Base-by-base conservation (phyloP, 2,888 invertebrate genomes). In the Oligia fasciuncula region DNA sequence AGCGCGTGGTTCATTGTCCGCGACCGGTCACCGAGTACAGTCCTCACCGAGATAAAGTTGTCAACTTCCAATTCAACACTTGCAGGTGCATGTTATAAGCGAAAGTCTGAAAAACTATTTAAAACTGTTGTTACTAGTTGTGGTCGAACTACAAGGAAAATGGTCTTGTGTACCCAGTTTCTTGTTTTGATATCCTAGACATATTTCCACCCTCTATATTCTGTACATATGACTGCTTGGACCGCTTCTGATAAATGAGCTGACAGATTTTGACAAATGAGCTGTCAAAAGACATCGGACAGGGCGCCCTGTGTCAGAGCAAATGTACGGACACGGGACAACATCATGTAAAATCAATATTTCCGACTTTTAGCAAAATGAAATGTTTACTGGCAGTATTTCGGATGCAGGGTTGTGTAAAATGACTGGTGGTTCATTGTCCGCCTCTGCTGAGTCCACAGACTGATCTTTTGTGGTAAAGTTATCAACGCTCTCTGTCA, bases 1-100 rank as follows among this genome's bases (percentile, higher is more conserved):
- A 79, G 49, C 60, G 75, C 74, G 63, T 77, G 82, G 89, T 86
- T 87, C 89, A 89, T 84, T 85, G 88, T 83, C 87, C 87, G 89
- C 77, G 43, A 62, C 51, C 60, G 76, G 75, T 80, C 80, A 69
- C 60, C 29, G 54, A 69, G 69, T 75, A 70, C 77, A 77, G 71
- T 82, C 80, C 70, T 49, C 73, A 72, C 19, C 40, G 69, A 76
- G 88, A 88, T 88, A 86, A 88, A 76, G 69, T 84, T 90, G 88
- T 83, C 84, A 78, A 60, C 74, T 74, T 67, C n/a, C 60, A 73
- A 60, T 85, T 63, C 77, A 72, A 80, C 76, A 74, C 57, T 74
- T 60, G 23, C 11, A 76, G 65, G 76, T 62, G 29, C 49, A 72
- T 68, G 57, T 63, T 14, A 67, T 60, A 73, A 71, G 54, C 72